Evolutionary conservation across 2,113 vertebrate species (phyloP).

Genomic region (Seriola dumerili): DNA sequence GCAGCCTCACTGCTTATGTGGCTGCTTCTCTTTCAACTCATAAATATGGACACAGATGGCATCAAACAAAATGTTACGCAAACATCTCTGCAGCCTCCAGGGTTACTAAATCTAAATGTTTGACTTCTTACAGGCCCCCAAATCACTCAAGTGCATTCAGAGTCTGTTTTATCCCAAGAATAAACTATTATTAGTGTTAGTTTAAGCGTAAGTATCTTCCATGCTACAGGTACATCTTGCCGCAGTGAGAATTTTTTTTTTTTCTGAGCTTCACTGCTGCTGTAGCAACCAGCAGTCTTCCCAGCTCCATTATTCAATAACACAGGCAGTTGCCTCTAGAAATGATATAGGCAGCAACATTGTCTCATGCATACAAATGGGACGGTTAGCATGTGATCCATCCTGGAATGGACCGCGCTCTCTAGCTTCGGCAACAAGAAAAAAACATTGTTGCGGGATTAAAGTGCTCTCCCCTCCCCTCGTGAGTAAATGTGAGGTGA

Average conservation of each 20-base stretch:
- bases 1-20: slow-evolving; percentile 42
- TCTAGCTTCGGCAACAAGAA: slow-evolving; percentile 33
- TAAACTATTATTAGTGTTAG: not conserved
- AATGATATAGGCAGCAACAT: slow-evolving; percentile 62
- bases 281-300: slow-evolving; percentile 59
- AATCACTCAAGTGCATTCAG: slow-evolving; percentile 29
- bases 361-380: slow-evolving; percentile 74
- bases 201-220: not conserved
- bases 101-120: slow-evolving; percentile 68
- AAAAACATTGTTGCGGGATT: slow-evolving; percentile 44
- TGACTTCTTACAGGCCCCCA: slow-evolving; percentile 39
- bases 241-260: slow-evolving; percentile 42
- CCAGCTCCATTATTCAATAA: slow-evolving; percentile 67
- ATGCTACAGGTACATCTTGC: slow-evolving; percentile 32
- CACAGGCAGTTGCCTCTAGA: slow-evolving; percentile 53
- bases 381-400: slow-evolving; percentile 66
- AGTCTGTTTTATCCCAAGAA: slow-evolving; percentile 15
- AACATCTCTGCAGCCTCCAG: slow-evolving; percentile 72
- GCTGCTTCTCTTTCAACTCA: slow-evolving; percentile 46
- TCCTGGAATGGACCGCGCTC: slow-evolving; percentile 49
- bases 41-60: slow-evolving; percentile 78
- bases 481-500: slow-evolving; percentile 40
- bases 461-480: slow-evolving; percentile 26
- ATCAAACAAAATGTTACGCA: slow-evolving; percentile 72
- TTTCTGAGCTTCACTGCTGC: slow-evolving; percentile 42